Conservation (phyloP, 2,797 vertebrate genomes). For the Acipenser oxyrinchus region DNA sequence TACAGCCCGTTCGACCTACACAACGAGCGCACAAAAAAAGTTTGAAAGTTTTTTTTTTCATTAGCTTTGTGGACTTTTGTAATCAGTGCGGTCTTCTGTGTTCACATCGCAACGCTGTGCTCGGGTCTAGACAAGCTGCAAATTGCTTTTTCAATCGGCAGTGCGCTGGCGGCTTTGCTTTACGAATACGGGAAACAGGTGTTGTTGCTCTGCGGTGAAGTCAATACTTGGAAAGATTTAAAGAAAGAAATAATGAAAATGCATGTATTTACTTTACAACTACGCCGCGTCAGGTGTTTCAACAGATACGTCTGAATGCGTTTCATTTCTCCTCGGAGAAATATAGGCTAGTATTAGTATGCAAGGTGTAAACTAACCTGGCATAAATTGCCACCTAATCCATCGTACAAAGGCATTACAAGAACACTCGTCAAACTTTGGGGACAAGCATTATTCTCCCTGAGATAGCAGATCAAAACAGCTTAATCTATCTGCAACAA, state of each 20-base stretch:
- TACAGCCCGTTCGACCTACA: too few relatives aligned
- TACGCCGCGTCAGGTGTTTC: not conserved
- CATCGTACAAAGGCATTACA: not conserved
- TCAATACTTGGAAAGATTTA: not conserved
- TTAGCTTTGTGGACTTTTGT: too few relatives aligned
- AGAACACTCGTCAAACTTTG: not conserved
- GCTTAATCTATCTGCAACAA: not conserved
- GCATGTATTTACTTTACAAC: not conserved
- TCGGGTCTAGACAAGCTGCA: too few relatives aligned
- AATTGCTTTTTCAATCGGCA: too few relatives aligned
- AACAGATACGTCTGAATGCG: not conserved
- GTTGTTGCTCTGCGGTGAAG: not conserved
- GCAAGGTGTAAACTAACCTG: too few relatives aligned
- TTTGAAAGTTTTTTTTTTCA: too few relatives aligned
- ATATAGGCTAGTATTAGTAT: too few relatives aligned
- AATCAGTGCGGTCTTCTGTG: too few relatives aligned
- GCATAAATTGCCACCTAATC: not conserved
- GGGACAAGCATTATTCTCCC: not conserved
- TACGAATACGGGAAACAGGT: not conserved
- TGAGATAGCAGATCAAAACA: not conserved
- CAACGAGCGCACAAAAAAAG: too few relatives aligned
- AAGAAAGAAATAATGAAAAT: not conserved
- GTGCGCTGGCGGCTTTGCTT: not conserved
- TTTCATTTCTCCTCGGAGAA: not conserved
- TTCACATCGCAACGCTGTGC: too few relatives aligned